Base-by-base conservation (phyloP, 2,797 vertebrate species). In the Trachurus trachurus region DNA sequence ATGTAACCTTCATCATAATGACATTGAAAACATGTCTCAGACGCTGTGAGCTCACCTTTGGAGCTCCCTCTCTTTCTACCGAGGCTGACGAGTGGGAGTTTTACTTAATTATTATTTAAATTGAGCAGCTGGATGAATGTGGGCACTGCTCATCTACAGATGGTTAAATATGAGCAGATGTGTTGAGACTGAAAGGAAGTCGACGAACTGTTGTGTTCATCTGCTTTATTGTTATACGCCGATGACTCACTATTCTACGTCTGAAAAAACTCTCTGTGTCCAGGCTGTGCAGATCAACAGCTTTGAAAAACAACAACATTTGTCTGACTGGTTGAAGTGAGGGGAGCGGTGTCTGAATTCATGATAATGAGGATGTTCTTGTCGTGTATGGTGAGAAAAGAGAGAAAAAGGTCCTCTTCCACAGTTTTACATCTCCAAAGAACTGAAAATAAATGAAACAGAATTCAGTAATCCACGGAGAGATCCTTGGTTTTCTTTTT, bases 401-500 rank as follows among this genome's bases (percentile, higher is more conserved):
- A 91, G 79, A 89, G 80, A 80, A 83, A 88, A 89, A 70, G 67
- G 59, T 87, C 87, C 76, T 88, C 81, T 61, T 80, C 66, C 26
- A 83, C 58, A 67, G 47, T 53, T 80, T 79, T 65, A 81, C 47
- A 68, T 82, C 45, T 63, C 63, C 58, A 68, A 42, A 89, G 57
- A 84, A 84, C 60, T 40, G 34, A 70, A 88, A 79, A 78, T 66
- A 85, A 85, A 74, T 67, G 15, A 71, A 88, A 80, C 21, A 29
- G 44, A 77, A 79, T n/a, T 78, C 80, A 81, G 71, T n/a, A 75
- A 93, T 87, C 89, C 74, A 80, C 71, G 57, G 42, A 83, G 76
- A 88, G 77, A 82, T 89, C 77, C 73, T 89, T 90, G 82, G 37
- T 90, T 85, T 86, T 89, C 52, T 90, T 91, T 90, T 88, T 79